These are phyloP conservation scores for Leptura quadrifasciata DNA, from an alignment of 2,888 invertebrate species.

Conservation along the genomic window DNA sequence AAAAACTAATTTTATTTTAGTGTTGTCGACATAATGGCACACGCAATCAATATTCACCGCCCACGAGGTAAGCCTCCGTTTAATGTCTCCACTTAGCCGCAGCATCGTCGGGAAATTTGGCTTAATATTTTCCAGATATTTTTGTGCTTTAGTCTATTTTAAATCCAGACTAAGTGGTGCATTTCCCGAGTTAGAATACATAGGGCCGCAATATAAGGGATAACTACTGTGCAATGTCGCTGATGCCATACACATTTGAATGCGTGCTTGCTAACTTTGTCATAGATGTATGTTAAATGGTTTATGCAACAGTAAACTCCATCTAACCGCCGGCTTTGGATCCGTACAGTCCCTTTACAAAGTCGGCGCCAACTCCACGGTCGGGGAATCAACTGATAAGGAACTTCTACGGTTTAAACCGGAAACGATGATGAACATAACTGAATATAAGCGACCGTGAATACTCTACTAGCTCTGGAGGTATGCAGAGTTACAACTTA, in stretches of 20 bases:
- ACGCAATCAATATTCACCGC: neutral
- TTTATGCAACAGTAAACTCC: constrained; percentile 71
- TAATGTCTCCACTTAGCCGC: neutral
- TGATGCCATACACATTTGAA: constrained; percentile 36
- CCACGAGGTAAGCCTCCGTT: neutral
- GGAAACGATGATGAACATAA: constrained; percentile 40
- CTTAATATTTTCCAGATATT: neutral
- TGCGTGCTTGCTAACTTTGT: constrained; percentile 65
- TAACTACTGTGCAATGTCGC: constrained; percentile 31
- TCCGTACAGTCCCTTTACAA: constrained; percentile 42
- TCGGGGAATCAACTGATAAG: constrained; percentile 38
- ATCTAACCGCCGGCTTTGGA: constrained; percentile 42
- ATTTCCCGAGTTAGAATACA: neutral
- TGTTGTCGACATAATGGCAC: neutral
- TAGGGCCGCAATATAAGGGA: constrained; percentile 22
- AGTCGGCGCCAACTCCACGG: constrained; percentile 37
- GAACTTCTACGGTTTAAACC: constrained; percentile 36
- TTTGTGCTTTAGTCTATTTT: neutral
- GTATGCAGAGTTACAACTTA: constrained; percentile 33
- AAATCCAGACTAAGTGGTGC: constrained; percentile 7
- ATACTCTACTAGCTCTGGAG: constrained; percentile 8
- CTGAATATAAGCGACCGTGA: constrained; percentile 33
- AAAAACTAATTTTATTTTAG: neutral
- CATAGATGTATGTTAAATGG: constrained; percentile 73
- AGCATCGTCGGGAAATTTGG: neutral